Conservation (phyloP, 2,888 invertebrate species). For the Phasia obesa region DNA sequence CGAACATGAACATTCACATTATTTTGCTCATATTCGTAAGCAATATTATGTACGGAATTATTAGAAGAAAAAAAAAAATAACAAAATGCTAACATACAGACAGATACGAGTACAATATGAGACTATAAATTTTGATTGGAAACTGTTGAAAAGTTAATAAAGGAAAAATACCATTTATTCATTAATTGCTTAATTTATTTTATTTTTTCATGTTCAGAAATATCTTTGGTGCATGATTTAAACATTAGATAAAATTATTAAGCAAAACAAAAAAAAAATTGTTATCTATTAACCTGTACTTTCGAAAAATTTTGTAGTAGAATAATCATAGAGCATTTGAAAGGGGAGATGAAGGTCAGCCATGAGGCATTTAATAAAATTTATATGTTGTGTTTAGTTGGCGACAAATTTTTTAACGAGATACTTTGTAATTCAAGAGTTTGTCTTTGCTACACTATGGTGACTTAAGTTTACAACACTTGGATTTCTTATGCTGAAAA, state of each 20-base stretch:
- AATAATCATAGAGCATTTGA: slow-evolving; percentile 6
- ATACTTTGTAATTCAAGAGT: slow-evolving; percentile 41
- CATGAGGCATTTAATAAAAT: slow-evolving; percentile 44
- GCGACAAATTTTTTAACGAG: slow-evolving; percentile 62
- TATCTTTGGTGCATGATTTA: slow-evolving; percentile 57
- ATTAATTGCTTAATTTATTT: slow-evolving; percentile 68
- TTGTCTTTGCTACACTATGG: slow-evolving; percentile 34
- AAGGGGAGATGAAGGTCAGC: slow-evolving; percentile 51
- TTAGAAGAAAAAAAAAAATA: slow-evolving; percentile 28
- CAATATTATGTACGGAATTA: slow-evolving; percentile 25
- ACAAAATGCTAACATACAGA: slow-evolving; percentile 17
- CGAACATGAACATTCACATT: slow-evolving; percentile 53
- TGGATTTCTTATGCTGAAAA: slow-evolving; percentile 9
- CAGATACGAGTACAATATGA: neutral
- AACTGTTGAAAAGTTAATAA: slow-evolving; percentile 53
- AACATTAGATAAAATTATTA: slow-evolving; percentile 61
- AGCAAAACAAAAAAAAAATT: neutral
- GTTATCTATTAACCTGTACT: slow-evolving; percentile 55
- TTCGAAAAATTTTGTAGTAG: slow-evolving; percentile 53
- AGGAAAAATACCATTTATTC: slow-evolving; percentile 41
- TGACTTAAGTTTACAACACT: slow-evolving; percentile 59
- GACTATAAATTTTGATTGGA: slow-evolving; percentile 53
- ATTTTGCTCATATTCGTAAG: slow-evolving; percentile 25
- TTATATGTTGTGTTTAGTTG: slow-evolving; percentile 44
- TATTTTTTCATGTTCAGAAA: slow-evolving; percentile 58